Evolutionary conservation across 2,888 invertebrate species (phyloP).

Genomic region (Eupithecia dodoneata): DNA sequence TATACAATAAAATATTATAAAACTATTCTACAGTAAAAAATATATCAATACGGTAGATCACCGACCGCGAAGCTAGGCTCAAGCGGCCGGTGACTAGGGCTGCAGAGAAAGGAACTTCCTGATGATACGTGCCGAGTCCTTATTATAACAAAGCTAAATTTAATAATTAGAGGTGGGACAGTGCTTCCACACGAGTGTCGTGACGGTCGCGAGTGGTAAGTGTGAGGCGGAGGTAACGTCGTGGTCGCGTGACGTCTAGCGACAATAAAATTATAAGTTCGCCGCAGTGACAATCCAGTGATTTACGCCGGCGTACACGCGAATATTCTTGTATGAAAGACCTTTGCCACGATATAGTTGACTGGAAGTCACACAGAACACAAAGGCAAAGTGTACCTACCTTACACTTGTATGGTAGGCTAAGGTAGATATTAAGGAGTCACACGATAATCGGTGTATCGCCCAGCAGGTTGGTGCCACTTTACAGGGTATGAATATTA

Average conservation of each 20-base stretch:
- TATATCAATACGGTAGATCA: too few species aligned
- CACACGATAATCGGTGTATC: not conserved
- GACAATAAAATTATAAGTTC: constrained; percentile 84
- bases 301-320: constrained; percentile 82
- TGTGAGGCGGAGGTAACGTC: constrained; percentile 18
- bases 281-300: constrained; percentile 83
- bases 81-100: too few species aligned
- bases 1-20: too few species aligned
- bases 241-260: constrained; percentile 81
- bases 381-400: not conserved
- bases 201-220: constrained; percentile 37
- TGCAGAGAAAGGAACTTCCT: too few species aligned
- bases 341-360: constrained; percentile 44
- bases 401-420: not conserved
- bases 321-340: constrained; percentile 79
- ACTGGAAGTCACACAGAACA: not conserved
- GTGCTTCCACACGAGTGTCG: constrained; percentile 68
- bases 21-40: too few species aligned
- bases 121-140: too few species aligned
- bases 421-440: not conserved
- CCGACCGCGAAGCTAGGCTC: too few species aligned
- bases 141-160: constrained; percentile 57
- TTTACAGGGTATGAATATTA: too few species aligned
- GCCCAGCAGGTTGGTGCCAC: not conserved
- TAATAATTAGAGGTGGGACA: constrained; percentile 76